Base-by-base conservation (phyloP, 2,113 vertebrate species). In the Mus pahari region DNA sequence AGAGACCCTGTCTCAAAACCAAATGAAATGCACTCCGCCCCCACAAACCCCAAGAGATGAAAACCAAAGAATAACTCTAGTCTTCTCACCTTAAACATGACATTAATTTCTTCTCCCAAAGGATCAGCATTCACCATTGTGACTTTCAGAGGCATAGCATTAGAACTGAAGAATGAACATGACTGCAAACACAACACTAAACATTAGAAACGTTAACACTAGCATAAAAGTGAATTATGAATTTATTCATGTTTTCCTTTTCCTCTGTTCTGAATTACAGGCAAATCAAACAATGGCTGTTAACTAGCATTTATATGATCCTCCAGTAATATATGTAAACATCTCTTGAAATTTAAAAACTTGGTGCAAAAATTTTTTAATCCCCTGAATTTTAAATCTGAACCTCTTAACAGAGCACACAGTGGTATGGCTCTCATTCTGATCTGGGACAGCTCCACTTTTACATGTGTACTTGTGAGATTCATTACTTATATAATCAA, bases 131-230 rank as follows among this genome's bases (percentile, higher is more conserved):
- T 99, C 95, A 99, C 98, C 98, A 99, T 98, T 1, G 99, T 98
- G 91, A 99, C 96, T 98, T 99, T 99, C 77, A 99, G 98, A 17
- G 99, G 99, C 91, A 99, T 99, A 16, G 99, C 99, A 89, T 99
- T 99, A 96, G 99, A 99, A 98, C 98, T 99, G 98, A 99, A 99
- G 99, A 99, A 99, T n/a, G 99, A 99, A 97, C 99, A 99, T 1
- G 99, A 98, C 99, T 99, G 97, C 97, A 98, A 98, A 97, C 58
- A 98, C 50, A 98, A 70, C 70, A 50, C 94, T 96, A 97, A 83
- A 68, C 48, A 91, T 97, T 73, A 96, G 58, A 94, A 96, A 89
- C 9, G n/a, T 86, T 14, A 94, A 82, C 0, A 89, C 0, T 58
- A 60, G 39, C 93, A 96, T 94, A 93, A 96, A 95, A 96, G 64